Base-by-base conservation (phyloP, 2,888 invertebrate species). In the Hymenopus coronatus region DNA sequence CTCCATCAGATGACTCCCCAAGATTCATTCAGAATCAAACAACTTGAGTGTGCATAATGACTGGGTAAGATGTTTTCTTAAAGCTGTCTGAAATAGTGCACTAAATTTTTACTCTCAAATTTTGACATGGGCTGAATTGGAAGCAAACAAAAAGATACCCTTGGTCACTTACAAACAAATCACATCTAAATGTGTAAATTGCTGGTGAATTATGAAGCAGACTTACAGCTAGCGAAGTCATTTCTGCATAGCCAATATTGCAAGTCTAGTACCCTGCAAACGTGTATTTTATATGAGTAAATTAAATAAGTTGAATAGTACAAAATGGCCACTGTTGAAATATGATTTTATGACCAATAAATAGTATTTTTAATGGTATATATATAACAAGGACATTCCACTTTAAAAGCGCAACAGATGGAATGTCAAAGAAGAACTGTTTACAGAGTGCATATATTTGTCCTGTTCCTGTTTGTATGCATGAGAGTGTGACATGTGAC, bases 281-380 rank as follows among this genome's bases (percentile, higher is more conserved):
- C 6, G n/a, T 46, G 54, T 85, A 85, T 85, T 85, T 85, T 46
- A 40, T 46, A 46, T 46, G 46, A n/a, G 15, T 85, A 85, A 46
- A 15, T 85, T 9, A 33, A 84, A 12, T 85, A 85, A 54, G 40
- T 85, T 85, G 46, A 85, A 85, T 84, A 85, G 85, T 85, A 85
- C 85, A 85, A 85, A 85, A 46, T 2, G 40, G 85, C 12, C 40
- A 46, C 27, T 85, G 54, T 27, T 85, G 46, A 85, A 46, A 54
- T 85, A 85, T 85, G 46, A 46, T 85, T 46, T 85, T 85, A n/a
- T 85, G 40, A 85, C 28, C 54, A 28, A 46, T 85, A 70, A 70
- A 70, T 70, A 70, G 54, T 70, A 70, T 70, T 70, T 70, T 70
- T 70, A 70, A 70, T 70, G 54, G 54, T 70, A 70, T 70, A 70